Evolutionary conservation across 2,888 invertebrate genomes (phyloP).

Genomic region (Drosophila meridionalis): DNA sequence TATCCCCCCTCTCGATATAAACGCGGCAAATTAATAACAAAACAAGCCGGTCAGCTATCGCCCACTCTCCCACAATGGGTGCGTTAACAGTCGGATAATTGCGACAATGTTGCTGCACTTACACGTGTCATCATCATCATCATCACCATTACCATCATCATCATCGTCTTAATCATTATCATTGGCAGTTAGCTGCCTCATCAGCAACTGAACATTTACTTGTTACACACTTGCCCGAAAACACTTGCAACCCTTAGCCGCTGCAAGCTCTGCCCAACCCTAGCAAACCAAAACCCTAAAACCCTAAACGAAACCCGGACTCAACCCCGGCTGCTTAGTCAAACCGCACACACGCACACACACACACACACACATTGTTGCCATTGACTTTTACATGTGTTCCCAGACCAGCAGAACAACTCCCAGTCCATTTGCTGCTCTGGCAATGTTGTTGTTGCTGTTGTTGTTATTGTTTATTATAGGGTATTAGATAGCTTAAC

Average conservation of each 20-base stretch:
- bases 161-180: constrained; percentile 11
- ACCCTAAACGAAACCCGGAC: constrained; percentile 7
- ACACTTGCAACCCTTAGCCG: constrained; percentile 60
- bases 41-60: constrained; percentile 12
- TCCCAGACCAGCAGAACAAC: constrained; percentile 40
- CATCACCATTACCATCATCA: constrained; percentile 44
- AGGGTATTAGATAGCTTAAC: constrained; percentile 37
- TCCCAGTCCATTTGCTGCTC: constrained; percentile 17
- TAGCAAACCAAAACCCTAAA: not conserved
- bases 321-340: constrained; percentile 22
- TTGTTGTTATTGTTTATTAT: constrained; percentile 30
- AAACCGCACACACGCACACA: constrained; percentile 54
- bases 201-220: constrained; percentile 43
- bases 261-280: not conserved
- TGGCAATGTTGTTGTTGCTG: constrained; percentile 1
- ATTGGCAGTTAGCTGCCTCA: constrained; percentile 48
- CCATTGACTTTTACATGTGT: constrained; percentile 75
- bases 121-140: constrained; percentile 73
- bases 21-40: constrained; percentile 74
- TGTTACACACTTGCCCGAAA: constrained; percentile 57
- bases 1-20: constrained; percentile 62
- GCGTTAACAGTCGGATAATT: constrained; percentile 72
- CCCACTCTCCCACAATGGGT: constrained; percentile 21
- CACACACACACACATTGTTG: constrained; percentile 58
- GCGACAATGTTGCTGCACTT: constrained; percentile 81